Conservation (phyloP, 2,888 invertebrate species). For the Cristatella mucedo region DNA sequence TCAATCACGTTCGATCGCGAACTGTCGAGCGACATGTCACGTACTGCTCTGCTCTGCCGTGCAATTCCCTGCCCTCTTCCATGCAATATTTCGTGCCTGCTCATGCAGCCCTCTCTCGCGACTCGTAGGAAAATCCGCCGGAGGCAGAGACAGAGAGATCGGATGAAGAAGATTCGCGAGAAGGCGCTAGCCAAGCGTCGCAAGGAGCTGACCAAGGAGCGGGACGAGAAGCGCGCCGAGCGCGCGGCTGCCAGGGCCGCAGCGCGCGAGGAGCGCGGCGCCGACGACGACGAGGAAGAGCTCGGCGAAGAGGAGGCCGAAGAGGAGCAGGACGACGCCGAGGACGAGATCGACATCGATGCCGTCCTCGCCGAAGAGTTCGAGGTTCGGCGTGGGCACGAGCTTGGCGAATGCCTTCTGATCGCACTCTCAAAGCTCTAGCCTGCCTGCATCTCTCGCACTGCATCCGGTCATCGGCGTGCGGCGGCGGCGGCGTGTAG, state of each 20-base stretch:
- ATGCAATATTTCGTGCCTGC: too few relatives aligned
- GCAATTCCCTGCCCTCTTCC: too few relatives aligned
- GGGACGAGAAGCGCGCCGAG: conserved; percentile 18
- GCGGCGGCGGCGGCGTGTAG: too few relatives aligned
- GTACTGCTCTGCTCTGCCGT: too few relatives aligned
- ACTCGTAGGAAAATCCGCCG: conserved; percentile 21
- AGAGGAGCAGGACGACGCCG: conserved; percentile 30
- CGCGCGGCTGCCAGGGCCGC: conserved; percentile 13
- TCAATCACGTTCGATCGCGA: too few relatives aligned
- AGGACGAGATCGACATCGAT: conserved; percentile 33
- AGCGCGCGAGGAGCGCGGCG: conserved; percentile 10
- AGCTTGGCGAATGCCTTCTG: too few relatives aligned
- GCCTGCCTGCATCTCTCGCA: too few relatives aligned
- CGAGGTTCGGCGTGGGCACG: conserved; percentile 23
- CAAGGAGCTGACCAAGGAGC: conserved; percentile 27
- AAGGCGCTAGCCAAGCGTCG: conserved; percentile 28
- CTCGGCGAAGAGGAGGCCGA: conserved; percentile 15
- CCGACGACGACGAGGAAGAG: conserved; percentile 14
- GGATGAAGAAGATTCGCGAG: conserved; percentile 29
- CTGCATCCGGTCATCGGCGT: too few relatives aligned
- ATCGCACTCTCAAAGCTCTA: too few relatives aligned
- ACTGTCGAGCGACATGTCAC: too few relatives aligned
- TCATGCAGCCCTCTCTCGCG: too few relatives aligned
- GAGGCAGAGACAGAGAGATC: conserved; percentile 25
- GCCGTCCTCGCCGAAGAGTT: conserved; percentile 32